A percentile compares a stretch with the other conserved stretches of the same genome.
These are phyloP conservation scores for Prolemur simus DNA, from an alignment of 2,113 vertebrate species.

Conservation along the genomic window DNA sequence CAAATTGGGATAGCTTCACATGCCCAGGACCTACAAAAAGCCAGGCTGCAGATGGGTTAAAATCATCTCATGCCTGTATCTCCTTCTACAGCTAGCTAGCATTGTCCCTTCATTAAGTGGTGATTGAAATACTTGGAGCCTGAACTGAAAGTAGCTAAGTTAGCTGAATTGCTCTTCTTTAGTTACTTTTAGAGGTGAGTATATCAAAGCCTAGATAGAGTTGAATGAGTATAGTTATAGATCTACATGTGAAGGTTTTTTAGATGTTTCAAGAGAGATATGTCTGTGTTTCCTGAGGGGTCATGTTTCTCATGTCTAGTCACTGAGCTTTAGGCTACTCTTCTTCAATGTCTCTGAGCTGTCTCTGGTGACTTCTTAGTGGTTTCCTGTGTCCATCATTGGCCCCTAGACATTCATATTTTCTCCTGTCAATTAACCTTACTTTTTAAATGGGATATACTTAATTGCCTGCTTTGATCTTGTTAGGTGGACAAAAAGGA, in stretches of 20 bases:
- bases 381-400: not conserved
- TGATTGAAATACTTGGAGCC: slow-evolving; percentile 12
- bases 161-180: not conserved
- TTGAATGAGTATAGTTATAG: not conserved
- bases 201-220: not conserved
- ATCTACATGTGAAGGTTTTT: slow-evolving; percentile 5
- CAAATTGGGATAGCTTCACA: not conserved
- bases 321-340: not conserved
- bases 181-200: slow-evolving; percentile 10
- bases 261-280: not conserved
- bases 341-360: not conserved
- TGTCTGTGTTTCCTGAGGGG: not conserved
- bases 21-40: not conserved
- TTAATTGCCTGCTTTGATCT: slow-evolving; percentile 53
- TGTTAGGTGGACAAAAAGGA: slow-evolving; percentile 96
- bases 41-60: not conserved
- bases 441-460: not conserved
- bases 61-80: not conserved
- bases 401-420: not conserved
- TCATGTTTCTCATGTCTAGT: not conserved
- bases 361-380: not conserved
- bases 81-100: not conserved
- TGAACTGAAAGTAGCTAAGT: not conserved
- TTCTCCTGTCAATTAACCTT: not conserved
- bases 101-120: not conserved